Evolutionary conservation across 2,888 invertebrate genomes (phyloP).

Genomic region (Monopis laevigella): DNA sequence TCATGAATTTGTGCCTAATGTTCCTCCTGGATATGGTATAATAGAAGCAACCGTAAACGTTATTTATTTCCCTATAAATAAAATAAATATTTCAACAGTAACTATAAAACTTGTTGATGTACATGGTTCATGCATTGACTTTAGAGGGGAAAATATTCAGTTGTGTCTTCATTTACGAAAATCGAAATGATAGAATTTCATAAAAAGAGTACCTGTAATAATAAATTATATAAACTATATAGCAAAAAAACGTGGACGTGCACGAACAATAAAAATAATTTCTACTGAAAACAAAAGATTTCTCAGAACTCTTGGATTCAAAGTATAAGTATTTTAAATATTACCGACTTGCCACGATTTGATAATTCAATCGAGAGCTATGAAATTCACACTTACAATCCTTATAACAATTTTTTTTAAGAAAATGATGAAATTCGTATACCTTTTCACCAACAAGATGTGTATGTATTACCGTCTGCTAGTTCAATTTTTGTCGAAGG

Average conservation of each 20-base stretch:
- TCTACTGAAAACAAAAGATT: background rate
- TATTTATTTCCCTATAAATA: background rate
- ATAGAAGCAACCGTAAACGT: background rate
- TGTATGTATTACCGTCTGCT: conserved; percentile 11
- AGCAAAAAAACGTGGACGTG: background rate
- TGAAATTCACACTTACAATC: background rate
- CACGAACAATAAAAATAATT: background rate
- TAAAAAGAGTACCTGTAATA: background rate
- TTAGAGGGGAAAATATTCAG: background rate
- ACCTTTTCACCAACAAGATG: conserved; percentile 14
- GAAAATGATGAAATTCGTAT: conserved; percentile 17
- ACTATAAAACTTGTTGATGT: background rate
- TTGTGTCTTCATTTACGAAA: background rate
- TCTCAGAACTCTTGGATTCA: background rate
- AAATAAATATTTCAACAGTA: background rate
- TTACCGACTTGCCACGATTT: background rate
- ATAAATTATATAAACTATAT: background rate
- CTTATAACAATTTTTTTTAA: conserved; percentile 9
- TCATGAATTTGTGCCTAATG: background rate
- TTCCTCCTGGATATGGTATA: background rate
- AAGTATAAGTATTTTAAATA: background rate
- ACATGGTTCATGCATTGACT: background rate
- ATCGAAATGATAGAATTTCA: background rate
- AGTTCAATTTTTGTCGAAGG: conserved; percentile 21
- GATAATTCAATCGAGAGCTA: background rate